phyloP scores from a whole-genome alignment of 2,797 vertebrate genomes.

The Oreochromis grahami region DNA sequence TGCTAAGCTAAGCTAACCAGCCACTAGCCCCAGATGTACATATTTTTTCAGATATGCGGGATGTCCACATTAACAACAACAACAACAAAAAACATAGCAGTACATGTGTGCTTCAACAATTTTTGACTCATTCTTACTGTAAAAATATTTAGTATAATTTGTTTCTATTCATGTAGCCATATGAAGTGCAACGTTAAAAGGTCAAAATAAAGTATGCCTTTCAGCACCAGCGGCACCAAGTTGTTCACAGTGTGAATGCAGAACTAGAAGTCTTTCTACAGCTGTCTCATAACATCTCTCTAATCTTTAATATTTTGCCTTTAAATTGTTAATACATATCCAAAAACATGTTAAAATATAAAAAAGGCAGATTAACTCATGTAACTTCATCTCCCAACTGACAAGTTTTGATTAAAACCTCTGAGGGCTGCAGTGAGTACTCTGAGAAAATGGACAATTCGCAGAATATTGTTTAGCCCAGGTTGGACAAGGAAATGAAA shows the following conservation, averaged over 20 bases:
- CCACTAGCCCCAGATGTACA: neutral
- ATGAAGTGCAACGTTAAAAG: neutral
- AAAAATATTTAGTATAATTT: too few species aligned
- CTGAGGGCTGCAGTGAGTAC: neutral
- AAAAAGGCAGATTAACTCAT: neutral
- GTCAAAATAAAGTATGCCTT: neutral
- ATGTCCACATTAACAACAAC: neutral
- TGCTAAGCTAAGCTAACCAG: neutral
- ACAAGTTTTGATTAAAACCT: neutral
- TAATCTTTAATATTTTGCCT: neutral
- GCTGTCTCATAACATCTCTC: neutral
- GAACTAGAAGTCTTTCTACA: neutral
- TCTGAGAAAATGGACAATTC: neutral
- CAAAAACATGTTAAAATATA: neutral
- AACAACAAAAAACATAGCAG: neutral
- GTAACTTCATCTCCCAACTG: too few species aligned
- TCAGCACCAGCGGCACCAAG: neutral
- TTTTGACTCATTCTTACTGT: too few species aligned
- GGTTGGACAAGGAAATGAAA: conserved; percentile 3
- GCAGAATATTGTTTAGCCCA: neutral
- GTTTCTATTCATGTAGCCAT: neutral
- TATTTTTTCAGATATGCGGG: neutral
- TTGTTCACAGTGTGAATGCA: neutral
- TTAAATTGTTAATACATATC: neutral
- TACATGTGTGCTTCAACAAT: too few species aligned